Evolutionary conservation across 2,113 vertebrate species (phyloP).

Genomic region (Gnathochromis pfefferi): DNA sequence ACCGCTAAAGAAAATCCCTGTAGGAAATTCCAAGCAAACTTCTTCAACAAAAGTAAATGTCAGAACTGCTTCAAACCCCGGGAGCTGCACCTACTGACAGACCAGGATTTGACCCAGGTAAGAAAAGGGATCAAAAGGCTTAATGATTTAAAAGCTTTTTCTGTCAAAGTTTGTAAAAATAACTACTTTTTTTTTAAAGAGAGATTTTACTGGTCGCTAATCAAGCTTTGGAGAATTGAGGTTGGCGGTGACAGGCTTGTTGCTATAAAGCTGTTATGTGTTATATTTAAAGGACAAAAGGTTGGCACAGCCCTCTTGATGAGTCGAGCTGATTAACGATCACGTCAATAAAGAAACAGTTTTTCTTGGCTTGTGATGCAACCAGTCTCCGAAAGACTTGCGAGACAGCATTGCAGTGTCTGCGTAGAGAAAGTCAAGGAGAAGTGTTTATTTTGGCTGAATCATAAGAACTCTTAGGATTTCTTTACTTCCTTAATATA

Average conservation of each 20-base stretch:
- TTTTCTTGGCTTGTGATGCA: background rate
- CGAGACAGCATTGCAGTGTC: background rate
- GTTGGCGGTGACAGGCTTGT: background rate
- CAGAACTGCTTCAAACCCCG: slow-evolving; percentile 81
- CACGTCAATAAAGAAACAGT: background rate
- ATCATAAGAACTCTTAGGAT: background rate
- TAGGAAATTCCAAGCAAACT: slow-evolving; percentile 80
- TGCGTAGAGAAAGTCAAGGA: background rate
- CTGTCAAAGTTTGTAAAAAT: fast-evolving
- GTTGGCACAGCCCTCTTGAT: background rate
- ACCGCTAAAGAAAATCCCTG: slow-evolving; percentile 74
- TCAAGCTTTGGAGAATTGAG: fast-evolving
- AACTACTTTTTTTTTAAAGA: fast-evolving
- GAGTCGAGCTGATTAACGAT: background rate
- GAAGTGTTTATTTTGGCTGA: background rate
- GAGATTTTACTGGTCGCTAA: background rate
- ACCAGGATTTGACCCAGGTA: slow-evolving; percentile 78
- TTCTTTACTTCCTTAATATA: background rate
- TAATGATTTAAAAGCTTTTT: background rate
- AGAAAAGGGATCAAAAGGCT: background rate
- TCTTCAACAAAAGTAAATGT: slow-evolving; percentile 83
- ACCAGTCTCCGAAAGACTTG: background rate
- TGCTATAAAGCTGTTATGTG: background rate
- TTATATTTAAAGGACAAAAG: background rate
- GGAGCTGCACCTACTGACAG: slow-evolving; percentile 77